These are phyloP conservation scores for Dallia pectoralis DNA, from an alignment of 2,797 vertebrate genomes.

Conservation along the genomic window DNA sequence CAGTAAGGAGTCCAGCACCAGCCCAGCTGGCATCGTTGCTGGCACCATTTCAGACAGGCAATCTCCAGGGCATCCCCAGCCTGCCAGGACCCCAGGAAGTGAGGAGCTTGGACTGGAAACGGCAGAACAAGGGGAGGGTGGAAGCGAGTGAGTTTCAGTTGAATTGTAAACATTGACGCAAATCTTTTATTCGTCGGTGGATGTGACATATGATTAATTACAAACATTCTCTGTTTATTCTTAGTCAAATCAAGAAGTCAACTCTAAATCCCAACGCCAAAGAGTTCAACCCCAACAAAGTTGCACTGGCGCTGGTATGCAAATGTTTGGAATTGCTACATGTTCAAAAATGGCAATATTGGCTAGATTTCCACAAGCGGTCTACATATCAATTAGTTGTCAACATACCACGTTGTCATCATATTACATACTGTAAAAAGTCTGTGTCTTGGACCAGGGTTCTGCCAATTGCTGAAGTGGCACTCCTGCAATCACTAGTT, in stretches of 20 bases:
- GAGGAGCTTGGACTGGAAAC: constrained; percentile 71
- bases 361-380: background rate
- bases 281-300: constrained; percentile 89
- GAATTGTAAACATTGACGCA: background rate
- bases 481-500: too few species aligned
- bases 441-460: too few species aligned
- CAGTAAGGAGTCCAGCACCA: constrained; percentile 49
- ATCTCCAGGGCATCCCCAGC: constrained; percentile 67
- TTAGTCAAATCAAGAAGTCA: constrained; percentile 93
- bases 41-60: constrained; percentile 63
- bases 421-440: too few species aligned
- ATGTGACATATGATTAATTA: background rate
- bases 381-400: background rate
- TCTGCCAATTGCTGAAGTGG: too few species aligned
- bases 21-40: constrained; percentile 22
- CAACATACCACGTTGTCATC: too few species aligned
- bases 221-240: background rate
- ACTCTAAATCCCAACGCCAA: constrained; percentile 93
- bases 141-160: constrained; percentile 79
- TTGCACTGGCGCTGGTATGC: constrained; percentile 81
- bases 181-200: background rate
- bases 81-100: constrained; percentile 79
- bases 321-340: background rate
- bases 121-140: constrained; percentile 72
- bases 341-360: background rate